phyloP scores from a whole-genome alignment of 1,140 invertebrate species.

The Diabrotica virgifera region DNA sequence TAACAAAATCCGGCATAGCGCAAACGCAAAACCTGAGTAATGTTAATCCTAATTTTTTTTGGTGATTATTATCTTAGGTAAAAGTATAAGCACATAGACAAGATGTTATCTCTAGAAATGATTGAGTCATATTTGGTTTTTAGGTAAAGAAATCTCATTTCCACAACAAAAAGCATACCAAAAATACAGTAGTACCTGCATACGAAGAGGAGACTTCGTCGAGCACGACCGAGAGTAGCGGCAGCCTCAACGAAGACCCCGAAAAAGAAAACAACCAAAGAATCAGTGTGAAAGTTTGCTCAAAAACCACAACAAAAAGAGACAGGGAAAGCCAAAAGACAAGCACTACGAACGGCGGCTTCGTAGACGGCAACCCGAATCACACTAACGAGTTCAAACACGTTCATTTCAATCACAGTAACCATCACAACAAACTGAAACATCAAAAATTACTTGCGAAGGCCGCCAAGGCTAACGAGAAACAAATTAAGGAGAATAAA shows the following conservation, averaged over 20 bases:
- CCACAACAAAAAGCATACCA: constrained; percentile 27
- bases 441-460: constrained; percentile 18
- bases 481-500: constrained; percentile 14
- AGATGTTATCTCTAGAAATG: too few relatives aligned
- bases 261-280: constrained; percentile 41
- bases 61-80: too few relatives aligned
- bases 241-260: constrained; percentile 41
- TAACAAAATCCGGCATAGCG: too few relatives aligned
- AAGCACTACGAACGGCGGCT: not conserved
- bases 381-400: constrained; percentile 42
- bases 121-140: not conserved
- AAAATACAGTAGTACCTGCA: constrained; percentile 42
- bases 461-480: constrained; percentile 10
- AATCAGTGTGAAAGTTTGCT: constrained; percentile 23
- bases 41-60: too few relatives aligned
- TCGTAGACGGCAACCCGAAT: constrained; percentile 10
- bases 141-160: constrained; percentile 11
- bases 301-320: constrained; percentile 18
- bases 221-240: constrained; percentile 65
- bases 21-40: too few relatives aligned
- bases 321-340: constrained; percentile 17
- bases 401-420: constrained; percentile 48
- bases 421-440: constrained; percentile 46
- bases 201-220: constrained; percentile 69
- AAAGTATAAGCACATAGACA: too few relatives aligned